phyloP scores from a whole-genome alignment of 23 tunicate species.

The Halocynthia aurantium region DNA sequence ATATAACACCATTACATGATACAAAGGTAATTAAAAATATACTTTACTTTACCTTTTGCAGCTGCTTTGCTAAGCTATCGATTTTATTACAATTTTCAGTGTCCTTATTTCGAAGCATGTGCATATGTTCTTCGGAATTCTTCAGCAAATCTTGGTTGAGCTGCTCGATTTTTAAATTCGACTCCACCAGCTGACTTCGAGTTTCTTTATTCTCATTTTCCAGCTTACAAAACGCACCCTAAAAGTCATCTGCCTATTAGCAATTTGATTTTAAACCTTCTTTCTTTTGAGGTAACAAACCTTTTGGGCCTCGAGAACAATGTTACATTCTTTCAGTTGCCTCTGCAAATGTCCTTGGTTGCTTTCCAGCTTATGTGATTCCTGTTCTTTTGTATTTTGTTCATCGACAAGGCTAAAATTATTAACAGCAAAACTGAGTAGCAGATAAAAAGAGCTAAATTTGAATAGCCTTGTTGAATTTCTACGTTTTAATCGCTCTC shows the following conservation, averaged over 20 bases:
- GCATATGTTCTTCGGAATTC: slow-evolving; percentile 22
- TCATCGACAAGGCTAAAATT: slow-evolving; percentile 55
- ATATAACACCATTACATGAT: not conserved
- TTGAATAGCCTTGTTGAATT: not conserved
- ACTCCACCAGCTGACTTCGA: slow-evolving; percentile 33
- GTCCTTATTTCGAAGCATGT: slow-evolving; percentile 23
- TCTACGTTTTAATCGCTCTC: slow-evolving; percentile 72
- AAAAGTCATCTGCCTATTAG: not conserved
- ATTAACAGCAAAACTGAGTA: not conserved
- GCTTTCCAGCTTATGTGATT: slow-evolving; percentile 20
- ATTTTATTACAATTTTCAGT: not conserved
- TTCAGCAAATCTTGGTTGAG: slow-evolving; percentile 29
- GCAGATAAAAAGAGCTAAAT: not conserved
- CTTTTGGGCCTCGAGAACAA: slow-evolving; percentile 78
- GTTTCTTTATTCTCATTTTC: slow-evolving; percentile 41
- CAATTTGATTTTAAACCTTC: too few species aligned
- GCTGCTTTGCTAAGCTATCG: slow-evolving; percentile 1
- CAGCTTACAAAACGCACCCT: slow-evolving; percentile 66
- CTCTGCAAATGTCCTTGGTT: slow-evolving; percentile 38
- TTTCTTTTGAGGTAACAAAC: slow-evolving; percentile 6
- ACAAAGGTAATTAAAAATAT: not conserved
- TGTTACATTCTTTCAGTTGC: slow-evolving; percentile 67
- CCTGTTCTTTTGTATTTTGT: slow-evolving; percentile 39
- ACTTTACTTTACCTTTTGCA: slow-evolving; percentile 4
- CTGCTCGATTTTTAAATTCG: slow-evolving; percentile 5